Evolutionary conservation across 2,888 invertebrate genomes (phyloP), one percentile per base, ranked within the genome.

Genomic region (Andrena praecox): DNA sequence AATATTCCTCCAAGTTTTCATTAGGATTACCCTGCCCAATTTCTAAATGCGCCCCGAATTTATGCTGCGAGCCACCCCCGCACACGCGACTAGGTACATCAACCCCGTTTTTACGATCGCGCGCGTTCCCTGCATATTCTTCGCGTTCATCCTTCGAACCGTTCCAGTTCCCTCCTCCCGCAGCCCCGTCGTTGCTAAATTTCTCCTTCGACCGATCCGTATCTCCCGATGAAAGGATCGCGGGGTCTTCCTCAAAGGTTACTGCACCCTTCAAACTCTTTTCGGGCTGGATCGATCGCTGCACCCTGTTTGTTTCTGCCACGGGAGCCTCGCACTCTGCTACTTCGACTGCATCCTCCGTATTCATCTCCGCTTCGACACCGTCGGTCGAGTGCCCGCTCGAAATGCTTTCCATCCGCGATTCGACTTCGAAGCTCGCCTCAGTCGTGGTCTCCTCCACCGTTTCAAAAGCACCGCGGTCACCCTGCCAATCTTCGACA

Each of bases 51-150:
- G 54, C 7, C 42, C 5, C 16, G 8, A 54, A 48, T 67, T 75
- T 68, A 62, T 67, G 16, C 62, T 16, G 10, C 12, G 52, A 6
- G n/a, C 5, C 16, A 8, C 29, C 48, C 16, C 29, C 48, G 16
- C 50, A 27, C 10, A n/a, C 52, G 8, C 54, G 60, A 35, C 50
- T 4, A 7, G 16, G 8, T 33, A 16, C 6, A 2, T 33, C 27
- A 12, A 29, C 59, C 20, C 12, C 27, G 62, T 59, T 69, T 69
- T 48, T 50, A 24, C 33, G 42, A 67, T 69, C 68, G n/a, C 24
- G 10, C 63, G 27, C 16, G 8, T 63, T 10, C 62, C 20, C 27
- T 27, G 48, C 42, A 27, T 50, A 56, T 68, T 48, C 33, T 10
- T 35, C 56, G n/a, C n/a, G 33, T n/a, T 72, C 52, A 10, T 8